A percentile compares a stretch with the other conserved stretches of the same genome.
phyloP scores from a whole-genome alignment of 2,888 invertebrate genomes.

The Caenorhabditis japonica region DNA sequence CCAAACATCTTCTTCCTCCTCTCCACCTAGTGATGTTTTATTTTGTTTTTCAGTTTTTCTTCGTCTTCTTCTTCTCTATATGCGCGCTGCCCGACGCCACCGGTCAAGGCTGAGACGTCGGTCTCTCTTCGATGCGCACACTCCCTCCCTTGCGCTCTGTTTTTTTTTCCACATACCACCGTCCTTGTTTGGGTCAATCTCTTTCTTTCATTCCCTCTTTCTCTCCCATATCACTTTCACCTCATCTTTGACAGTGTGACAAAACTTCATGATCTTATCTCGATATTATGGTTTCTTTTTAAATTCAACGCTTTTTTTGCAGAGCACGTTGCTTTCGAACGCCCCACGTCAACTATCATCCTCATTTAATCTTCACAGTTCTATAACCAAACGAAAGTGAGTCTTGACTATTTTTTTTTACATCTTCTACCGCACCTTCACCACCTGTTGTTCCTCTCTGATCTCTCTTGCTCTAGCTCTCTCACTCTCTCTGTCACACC shows the following conservation, averaged over 20 bases:
- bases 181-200: constrained; percentile 30
- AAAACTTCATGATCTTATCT: constrained; percentile 26
- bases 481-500: neutral
- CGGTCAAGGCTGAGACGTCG: constrained; percentile 39
- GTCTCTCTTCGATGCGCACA: neutral
- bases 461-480: neutral
- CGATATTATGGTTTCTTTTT: neutral
- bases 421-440: neutral
- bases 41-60: constrained; percentile 25
- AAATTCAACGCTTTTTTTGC: neutral
- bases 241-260: neutral
- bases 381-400: constrained; percentile 30
- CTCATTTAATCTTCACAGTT: constrained; percentile 23
- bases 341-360: constrained; percentile 25
- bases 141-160: neutral
- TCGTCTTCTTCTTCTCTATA: too few relatives aligned
- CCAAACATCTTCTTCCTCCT: neutral
- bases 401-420: neutral
- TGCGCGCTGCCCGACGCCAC: constrained; percentile 8
- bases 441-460: too few relatives aligned
- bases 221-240: constrained; percentile 3
- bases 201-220: constrained; percentile 8
- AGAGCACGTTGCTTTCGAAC: constrained; percentile 42
- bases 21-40: neutral
- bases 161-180: constrained; percentile 20